Base-by-base conservation (phyloP, 2,113 vertebrate species). In the Drymodes brunneopygia region DNA sequence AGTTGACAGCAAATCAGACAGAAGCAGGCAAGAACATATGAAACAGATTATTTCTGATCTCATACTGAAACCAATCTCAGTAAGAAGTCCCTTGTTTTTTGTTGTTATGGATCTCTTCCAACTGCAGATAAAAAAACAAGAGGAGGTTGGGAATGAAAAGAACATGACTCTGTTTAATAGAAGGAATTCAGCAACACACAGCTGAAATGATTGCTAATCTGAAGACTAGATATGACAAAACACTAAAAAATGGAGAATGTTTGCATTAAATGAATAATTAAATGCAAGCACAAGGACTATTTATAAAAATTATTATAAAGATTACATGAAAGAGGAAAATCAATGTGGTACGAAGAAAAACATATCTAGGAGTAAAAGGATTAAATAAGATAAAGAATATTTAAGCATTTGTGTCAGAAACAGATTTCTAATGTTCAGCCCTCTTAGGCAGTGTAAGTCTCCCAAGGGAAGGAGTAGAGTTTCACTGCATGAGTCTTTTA, bases 401-500 rank as follows among this genome's bases (percentile, higher is more conserved):
- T 83, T 70, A 86, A 40, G 33, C 38, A 81, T 73, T 83, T 11
- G 1, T 64, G 22, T 62, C 86, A 94, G 75, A 93, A 94, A 86
- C 10, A 66, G 35, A 62, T 78, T 86, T 80, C 51, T 83, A 58
- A n/a, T 64, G 12, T 78, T 90, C 51, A 92, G 60, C 44, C 22
- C n/a, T 92, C 45, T 70, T 27, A 88, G 74, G 50, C 56, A 80
- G 45, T 28, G 2, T 71, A 87, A 58, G 27, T 64, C 40, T 95
- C 88, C 80, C 69, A 81, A 73, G 92, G 91, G 83, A 93, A 95
- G 53, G 51, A 90, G 10, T 25, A 58, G 77, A 78, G 47, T 44
- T 93, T 81, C 86, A 85, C 44, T 61, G 83, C 50, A 50, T 51
- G 56, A 94, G 51, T 74, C 65, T 94, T 86, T 86, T 84, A 92